Base-by-base conservation (phyloP, 2,888 invertebrate genomes). In the Drosophila aldrichi region DNA sequence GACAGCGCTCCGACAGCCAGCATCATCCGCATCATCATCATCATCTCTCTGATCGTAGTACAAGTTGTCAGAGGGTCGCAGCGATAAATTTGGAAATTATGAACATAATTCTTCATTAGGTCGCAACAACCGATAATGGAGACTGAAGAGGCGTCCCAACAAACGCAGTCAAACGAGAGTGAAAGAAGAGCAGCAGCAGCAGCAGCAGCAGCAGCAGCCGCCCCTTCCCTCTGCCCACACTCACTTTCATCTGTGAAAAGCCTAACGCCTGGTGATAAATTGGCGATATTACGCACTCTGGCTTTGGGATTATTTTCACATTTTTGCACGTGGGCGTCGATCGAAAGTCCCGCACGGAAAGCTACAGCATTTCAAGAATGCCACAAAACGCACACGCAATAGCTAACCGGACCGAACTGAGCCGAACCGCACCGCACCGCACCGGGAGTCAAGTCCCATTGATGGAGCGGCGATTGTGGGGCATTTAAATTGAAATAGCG, bases 81-180 rank as follows among this genome's bases (percentile, higher is more conserved):
- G 64, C 88, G 77, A 88, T 88, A 89, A 90, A 88, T 90, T 90
- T 74, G 68, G 62, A 89, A 90, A 88, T 89, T 87, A 88, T 88
- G 85, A 88, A 82, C 88, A 90, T 88, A 90, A 90, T 88, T 88
- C 89, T 90, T 88, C 90, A 84, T 90, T 88, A 88, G 80, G 72
- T 65, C 79, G 78, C 83, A 32, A 83, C 81, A 81, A 70, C 74
- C 89, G 87, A 85, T 82, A 88, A 77, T 80, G 86, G 62, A 80
- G 44, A 71, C 59, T 63, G 81, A 71, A 67, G 80, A 76, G 80
- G 80, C 77, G 70, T 59, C 52, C 60, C 57, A 8, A 1, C 9
- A 41, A 58, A 2, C 60, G 49, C 64, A 76, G 63, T 22, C 60
- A 57, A 76, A 38, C 40, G 66, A 81, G 70, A 72, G 77, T 67